These are phyloP conservation scores for Clivina fossor DNA, from an alignment of 2,888 invertebrate species.

Conservation along the genomic window DNA sequence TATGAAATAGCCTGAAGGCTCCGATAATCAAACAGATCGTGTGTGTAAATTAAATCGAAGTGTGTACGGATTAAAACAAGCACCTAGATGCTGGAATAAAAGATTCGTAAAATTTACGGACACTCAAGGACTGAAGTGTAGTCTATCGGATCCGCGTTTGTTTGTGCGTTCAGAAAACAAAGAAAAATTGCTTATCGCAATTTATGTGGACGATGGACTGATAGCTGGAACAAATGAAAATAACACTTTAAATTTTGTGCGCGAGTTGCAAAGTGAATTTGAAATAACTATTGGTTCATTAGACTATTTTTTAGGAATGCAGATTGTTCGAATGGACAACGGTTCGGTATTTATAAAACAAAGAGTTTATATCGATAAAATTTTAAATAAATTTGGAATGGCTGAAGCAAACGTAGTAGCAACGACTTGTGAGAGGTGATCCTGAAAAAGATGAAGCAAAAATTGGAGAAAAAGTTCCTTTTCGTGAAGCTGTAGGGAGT, in stretches of 20 bases:
- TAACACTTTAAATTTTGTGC: background rate
- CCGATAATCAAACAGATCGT: constrained; percentile 38
- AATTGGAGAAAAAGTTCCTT: constrained; percentile 5
- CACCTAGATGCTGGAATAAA: constrained; percentile 46
- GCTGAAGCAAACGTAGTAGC: background rate
- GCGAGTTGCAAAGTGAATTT: background rate
- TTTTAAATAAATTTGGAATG: constrained; percentile 3
- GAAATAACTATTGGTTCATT: background rate
- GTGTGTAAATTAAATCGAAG: constrained; percentile 44
- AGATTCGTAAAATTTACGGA: constrained; percentile 39
- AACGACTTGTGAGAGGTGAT: background rate
- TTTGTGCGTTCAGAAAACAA: background rate
- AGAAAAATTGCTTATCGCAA: background rate
- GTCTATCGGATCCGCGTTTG: background rate
- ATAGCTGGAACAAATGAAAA: background rate
- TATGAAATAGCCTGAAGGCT: constrained; percentile 47
- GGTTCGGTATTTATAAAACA: constrained; percentile 22
- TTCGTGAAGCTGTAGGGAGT: constrained; percentile 14
- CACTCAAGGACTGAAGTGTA: background rate
- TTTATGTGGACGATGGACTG: constrained; percentile 13
- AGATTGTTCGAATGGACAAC: constrained; percentile 33
- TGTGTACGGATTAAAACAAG: constrained; percentile 48
- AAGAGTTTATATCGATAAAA: constrained; percentile 3
- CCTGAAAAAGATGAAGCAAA: background rate
- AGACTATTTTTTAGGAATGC: constrained; percentile 3